Conservation (phyloP, 2,888 invertebrate genomes). For the Acronicta leporina region DNA sequence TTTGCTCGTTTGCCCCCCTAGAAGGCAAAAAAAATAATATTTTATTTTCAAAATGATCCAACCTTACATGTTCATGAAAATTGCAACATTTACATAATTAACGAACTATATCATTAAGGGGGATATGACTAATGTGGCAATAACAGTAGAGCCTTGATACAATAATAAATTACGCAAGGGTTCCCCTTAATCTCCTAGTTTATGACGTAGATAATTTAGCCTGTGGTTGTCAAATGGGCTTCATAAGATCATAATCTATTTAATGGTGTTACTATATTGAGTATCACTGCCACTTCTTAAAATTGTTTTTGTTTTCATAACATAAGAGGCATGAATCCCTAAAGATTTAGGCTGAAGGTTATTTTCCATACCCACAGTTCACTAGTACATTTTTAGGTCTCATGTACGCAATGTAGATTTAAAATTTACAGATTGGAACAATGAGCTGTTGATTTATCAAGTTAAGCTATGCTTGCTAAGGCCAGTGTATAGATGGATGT, state of each 20-base stretch:
- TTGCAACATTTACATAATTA: conserved; percentile 2
- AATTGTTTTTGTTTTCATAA: conserved; percentile 1
- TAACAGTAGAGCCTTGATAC: conserved; percentile 27
- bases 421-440: too few species aligned
- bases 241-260: conserved; percentile 24
- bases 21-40: too few species aligned
- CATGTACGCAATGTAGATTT: too few species aligned
- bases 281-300: conserved; percentile 1
- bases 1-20: too few species aligned
- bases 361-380: too few species aligned
- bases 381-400: too few species aligned
- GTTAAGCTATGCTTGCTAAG: too few species aligned
- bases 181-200: conserved; percentile 49
- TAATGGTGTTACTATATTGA: not conserved
- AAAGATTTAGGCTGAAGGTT: too few species aligned
- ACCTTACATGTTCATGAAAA: not conserved
- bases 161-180: conserved; percentile 50
- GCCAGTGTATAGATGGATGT: too few species aligned
- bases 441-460: too few species aligned
- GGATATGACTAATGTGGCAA: conserved; percentile 26
- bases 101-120: conserved; percentile 12
- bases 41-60: too few species aligned
- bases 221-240: conserved; percentile 28
- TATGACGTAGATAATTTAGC: conserved; percentile 45
- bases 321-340: too few species aligned